Base-by-base conservation (phyloP, 2,888 invertebrate species). In the Drosophila picticornis region DNA sequence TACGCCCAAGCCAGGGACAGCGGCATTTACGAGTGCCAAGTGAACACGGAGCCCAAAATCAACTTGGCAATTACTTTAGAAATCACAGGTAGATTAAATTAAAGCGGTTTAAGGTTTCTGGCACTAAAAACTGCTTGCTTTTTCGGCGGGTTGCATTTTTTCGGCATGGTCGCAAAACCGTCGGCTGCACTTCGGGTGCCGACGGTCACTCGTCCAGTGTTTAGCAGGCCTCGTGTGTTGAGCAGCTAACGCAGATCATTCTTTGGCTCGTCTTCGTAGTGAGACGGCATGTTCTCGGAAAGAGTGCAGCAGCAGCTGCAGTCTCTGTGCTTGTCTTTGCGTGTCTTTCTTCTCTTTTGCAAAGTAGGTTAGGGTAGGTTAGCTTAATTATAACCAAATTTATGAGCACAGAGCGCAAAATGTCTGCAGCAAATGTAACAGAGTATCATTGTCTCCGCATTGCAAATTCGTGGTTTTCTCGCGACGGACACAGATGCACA, bases 21-120 rank as follows among this genome's bases (percentile, higher is more conserved):
- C 2, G 97, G 97, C 10, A 96, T 97, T 72, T 97, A 97, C 94
- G 97, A 97, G 93, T 97, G 97, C 90, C 97, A 97, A 94, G 96
- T 97, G 84, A 97, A 97, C 94, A 97, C 97, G 0, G 97, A 97
- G 92, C 97, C 97, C 27, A 97, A 97, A 93, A 96, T 97, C 93
- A 97, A 97, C 93, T 95, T 97, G 95, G 97, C 97, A 52, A 95
- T 97, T 90, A 93, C 95, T 91, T 94, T 97, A 69, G 95, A 95
- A 90, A 85, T 97, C 62, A 96, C 97, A 95, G 97, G 97, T 97
- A 36, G 3, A 27, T 36, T 22, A 7, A 94, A 94, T 93, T 78
- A 13, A n/a, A 51, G 25, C 16, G 22, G 16, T 7, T 25, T 25
- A 25, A 25, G 2, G 9, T 16, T 16, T 22, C 16, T 22, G 43